Base-by-base conservation (phyloP, 2,888 invertebrate species). In the Dorcus parallelipipedus region DNA sequence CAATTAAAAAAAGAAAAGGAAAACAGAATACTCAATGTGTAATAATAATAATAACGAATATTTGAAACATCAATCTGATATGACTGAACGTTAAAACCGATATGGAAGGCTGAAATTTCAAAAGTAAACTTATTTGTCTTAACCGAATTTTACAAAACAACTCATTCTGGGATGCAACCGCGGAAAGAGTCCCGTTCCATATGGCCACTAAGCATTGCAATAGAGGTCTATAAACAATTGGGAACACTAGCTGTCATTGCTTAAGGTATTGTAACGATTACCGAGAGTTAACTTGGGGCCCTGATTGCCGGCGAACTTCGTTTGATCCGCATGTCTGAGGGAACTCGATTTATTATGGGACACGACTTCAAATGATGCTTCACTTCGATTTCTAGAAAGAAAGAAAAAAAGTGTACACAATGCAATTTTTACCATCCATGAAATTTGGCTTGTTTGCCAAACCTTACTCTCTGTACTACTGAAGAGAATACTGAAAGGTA, bases 181-280 rank as follows among this genome's bases (percentile, higher is more conserved):
- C 6, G 58, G 49, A 49, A 49, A 52, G 50, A 53, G 50, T 74
- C 67, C 14, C 64, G 64, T 66, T 63, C 65, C 62, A 62, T 60
- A 66, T 68, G 67, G 66, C 68, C 68, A 68, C 68, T 68, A 67
- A 63, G 62, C 60, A 56, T 64, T 61, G 60, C 52, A 63, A 59
- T 64, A 58, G 45, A 54, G 47, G 54, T 63, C 64, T 66, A 65
- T 66, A 64, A 66, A 51, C 59, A 62, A 65, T 64, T 62, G 45
- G 55, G 60, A 68, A 68, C 77, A 79, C 78, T 79, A 79, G 78
- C 79, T 79, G 73, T 84, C 84, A 69, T 82, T 81, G 65, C 83
- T 82, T 10, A 86, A 77, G 61, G 86, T 83, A 69, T 83, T 84
- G 69, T 82, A 87, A 73, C 86, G 86, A 77, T 86, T 87, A 65